Evolutionary conservation across 2,797 vertebrate genomes (phyloP).

Genomic region (Chrysocyon brachyurus): DNA sequence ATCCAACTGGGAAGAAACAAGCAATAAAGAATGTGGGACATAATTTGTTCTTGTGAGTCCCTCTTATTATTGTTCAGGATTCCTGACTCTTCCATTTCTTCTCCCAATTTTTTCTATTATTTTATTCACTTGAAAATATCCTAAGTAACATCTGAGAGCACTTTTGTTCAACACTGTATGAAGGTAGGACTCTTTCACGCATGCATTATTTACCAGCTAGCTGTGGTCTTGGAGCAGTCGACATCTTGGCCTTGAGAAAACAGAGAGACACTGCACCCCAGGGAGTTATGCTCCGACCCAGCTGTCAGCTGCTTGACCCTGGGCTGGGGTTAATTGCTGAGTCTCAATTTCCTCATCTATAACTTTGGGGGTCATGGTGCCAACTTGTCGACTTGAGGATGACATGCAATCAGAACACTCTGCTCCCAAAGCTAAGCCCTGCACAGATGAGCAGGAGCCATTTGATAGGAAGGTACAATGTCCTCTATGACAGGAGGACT

Average conservation of each 20-base stretch:
- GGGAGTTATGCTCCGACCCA: not conserved
- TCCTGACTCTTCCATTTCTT: not conserved
- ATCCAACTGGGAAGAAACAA: not conserved
- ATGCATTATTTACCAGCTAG: not conserved
- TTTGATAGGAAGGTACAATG: not conserved
- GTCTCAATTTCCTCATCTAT: not conserved
- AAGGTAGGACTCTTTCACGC: not conserved
- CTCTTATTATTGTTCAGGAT: not conserved
- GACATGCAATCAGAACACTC: accelerated
- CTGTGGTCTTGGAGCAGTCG: accelerated
- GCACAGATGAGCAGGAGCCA: accelerated
- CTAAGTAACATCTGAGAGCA: not conserved
- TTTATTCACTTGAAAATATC: conserved; percentile 35
- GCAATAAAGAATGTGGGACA: not conserved
- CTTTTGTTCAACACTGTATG: accelerated
- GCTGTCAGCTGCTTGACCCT: not conserved
- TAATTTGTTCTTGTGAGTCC: not conserved
- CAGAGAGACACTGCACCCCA: too few relatives aligned
- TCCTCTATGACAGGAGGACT: too few relatives aligned
- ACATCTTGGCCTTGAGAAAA: not conserved
- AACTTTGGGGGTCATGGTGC: not conserved
- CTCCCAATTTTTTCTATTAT: not conserved
- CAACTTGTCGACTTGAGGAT: not conserved
- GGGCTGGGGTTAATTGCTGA: too few relatives aligned
- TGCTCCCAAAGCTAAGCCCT: not conserved